Evolutionary conservation across 2,113 vertebrate species (phyloP).

Genomic region (Phyllostomus hastatus): DNA sequence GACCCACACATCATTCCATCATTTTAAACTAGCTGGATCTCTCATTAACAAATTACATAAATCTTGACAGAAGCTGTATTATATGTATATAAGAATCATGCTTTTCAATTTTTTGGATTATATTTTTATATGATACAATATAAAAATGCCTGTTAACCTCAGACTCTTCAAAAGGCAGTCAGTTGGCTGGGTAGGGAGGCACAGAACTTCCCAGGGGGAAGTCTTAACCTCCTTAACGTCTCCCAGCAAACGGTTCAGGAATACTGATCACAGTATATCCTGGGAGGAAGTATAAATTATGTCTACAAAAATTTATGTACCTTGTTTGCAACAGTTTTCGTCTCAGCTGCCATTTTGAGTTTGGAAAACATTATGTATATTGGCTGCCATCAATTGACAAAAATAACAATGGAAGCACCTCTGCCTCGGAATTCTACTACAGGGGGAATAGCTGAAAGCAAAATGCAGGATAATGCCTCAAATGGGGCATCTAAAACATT

Average conservation of each 20-base stretch:
- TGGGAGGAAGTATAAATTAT: background rate
- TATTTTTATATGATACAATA: background rate
- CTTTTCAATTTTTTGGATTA: background rate
- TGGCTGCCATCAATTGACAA: background rate
- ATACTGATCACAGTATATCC: background rate
- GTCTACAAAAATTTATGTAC: background rate
- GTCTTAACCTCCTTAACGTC: background rate
- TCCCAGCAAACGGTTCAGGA: background rate
- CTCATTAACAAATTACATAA: background rate
- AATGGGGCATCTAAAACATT: background rate
- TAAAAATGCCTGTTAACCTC: background rate
- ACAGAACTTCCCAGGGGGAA: background rate
- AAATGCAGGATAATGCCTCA: background rate
- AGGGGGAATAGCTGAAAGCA: background rate
- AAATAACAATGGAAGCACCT: background rate
- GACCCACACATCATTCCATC: background rate
- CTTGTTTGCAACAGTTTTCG: slow-evolving; percentile 39
- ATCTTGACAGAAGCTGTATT: background rate
- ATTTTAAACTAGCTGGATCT: slow-evolving; percentile 15
- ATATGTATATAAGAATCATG: background rate
- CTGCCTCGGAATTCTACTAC: background rate
- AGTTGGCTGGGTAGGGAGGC: background rate
- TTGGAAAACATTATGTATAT: background rate
- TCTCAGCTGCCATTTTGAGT: slow-evolving; percentile 43
- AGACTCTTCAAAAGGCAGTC: background rate